phyloP scores from a whole-genome alignment of 2,113 vertebrate genomes.

The Butastur rufipennis region DNA sequence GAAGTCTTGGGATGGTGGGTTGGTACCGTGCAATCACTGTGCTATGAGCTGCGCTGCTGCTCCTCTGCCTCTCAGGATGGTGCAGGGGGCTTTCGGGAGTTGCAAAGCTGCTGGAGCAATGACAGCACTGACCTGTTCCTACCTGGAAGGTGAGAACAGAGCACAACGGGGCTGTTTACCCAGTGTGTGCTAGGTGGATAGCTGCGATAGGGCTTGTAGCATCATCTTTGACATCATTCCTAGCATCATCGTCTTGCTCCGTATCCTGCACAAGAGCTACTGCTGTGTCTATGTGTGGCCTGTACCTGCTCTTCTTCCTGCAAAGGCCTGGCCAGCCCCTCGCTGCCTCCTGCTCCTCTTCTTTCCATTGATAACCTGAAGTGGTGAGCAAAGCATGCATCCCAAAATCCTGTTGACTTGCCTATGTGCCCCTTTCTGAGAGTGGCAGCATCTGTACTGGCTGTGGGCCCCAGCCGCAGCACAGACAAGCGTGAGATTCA shows the following conservation, averaged over 20 bases:
- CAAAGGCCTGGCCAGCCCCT: background rate
- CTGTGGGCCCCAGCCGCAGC: background rate
- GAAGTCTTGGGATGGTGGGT: fast-evolving
- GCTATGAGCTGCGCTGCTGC: background rate
- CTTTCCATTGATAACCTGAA: background rate
- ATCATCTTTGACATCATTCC: background rate
- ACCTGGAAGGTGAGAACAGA: background rate
- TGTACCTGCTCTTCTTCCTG: background rate
- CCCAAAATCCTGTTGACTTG: background rate
- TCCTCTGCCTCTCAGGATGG: background rate
- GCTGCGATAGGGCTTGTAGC: background rate
- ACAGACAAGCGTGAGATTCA: background rate
- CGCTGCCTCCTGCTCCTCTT: background rate
- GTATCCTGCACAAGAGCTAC: background rate
- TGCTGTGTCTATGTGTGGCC: background rate
- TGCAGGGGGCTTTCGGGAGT: background rate
- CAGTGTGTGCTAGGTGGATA: fast-evolving
- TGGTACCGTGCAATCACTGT: background rate
- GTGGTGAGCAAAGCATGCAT: background rate
- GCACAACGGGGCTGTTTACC: background rate
- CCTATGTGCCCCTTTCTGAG: background rate
- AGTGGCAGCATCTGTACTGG: background rate
- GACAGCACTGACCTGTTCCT: background rate
- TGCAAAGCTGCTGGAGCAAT: background rate
- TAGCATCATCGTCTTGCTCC: background rate